A percentile compares a stretch with the other conserved stretches of the same genome.
Evolutionary conservation across 2,888 invertebrate species (phyloP).

Genomic region (Quadroppia sp.): DNA sequence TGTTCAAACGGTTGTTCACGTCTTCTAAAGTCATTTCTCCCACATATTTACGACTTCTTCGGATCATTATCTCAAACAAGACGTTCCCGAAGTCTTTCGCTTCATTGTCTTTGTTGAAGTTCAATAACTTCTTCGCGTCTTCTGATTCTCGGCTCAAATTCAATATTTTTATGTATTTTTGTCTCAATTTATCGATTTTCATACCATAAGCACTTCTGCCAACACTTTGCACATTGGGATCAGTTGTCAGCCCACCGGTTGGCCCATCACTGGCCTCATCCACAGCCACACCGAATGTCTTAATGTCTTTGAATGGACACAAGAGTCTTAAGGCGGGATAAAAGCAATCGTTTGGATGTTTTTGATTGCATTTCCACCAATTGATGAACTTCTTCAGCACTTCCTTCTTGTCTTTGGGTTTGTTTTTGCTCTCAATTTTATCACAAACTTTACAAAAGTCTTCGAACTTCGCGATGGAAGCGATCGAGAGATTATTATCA

Average conservation of each 20-base stretch:
- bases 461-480: conserved; percentile 52
- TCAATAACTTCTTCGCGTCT: conserved; percentile 59
- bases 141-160: conserved; percentile 65
- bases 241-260: neutral
- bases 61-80: conserved; percentile 1
- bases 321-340: neutral
- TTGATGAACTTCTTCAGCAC: conserved; percentile 53
- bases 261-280: neutral
- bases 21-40: neutral
- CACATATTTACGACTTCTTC: neutral
- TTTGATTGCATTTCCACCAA: conserved; percentile 50
- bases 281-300: neutral
- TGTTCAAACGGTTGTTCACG: neutral
- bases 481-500: conserved; percentile 32
- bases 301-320: conserved; percentile 1
- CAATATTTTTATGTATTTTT: conserved; percentile 67
- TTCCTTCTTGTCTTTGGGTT: conserved; percentile 53
- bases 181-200: conserved; percentile 60
- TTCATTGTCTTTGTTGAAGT: conserved; percentile 51
- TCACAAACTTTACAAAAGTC: conserved; percentile 59
- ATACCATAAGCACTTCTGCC: neutral
- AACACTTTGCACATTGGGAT: neutral
- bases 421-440: conserved; percentile 54
- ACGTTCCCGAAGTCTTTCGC: neutral
- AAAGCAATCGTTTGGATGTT: neutral